Evolutionary conservation across 2,888 invertebrate genomes (phyloP).

Genomic region (Oeneis ivallda): DNA sequence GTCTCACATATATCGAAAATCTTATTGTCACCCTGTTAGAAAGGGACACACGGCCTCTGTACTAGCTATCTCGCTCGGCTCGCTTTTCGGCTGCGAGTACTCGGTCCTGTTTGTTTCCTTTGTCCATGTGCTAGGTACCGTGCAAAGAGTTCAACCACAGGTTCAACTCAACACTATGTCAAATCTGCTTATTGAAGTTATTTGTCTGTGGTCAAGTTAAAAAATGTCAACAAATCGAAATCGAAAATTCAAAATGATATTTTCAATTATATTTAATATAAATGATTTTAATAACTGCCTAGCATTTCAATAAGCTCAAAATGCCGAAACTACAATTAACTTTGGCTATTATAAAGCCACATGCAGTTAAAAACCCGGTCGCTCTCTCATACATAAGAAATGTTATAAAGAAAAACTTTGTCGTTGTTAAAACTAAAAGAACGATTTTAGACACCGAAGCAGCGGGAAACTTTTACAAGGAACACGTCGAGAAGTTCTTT

Average conservation of each 20-base stretch:
- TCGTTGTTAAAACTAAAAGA: constrained; percentile 86
- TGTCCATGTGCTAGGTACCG: too few species aligned
- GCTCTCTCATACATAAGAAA: constrained; percentile 86
- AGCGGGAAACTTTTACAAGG: constrained; percentile 89
- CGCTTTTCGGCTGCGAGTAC: too few species aligned
- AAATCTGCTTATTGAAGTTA: background rate
- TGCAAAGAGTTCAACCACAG: background rate
- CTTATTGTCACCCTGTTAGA: too few species aligned
- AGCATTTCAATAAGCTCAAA: background rate
- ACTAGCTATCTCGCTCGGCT: too few species aligned
- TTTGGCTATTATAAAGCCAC: constrained; percentile 93
- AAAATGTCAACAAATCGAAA: constrained; percentile 11
- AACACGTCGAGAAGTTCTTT: constrained; percentile 92
- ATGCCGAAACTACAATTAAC: constrained; percentile 86
- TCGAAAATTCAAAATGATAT: too few species aligned
- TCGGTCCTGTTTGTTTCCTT: too few species aligned
- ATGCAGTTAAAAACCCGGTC: constrained; percentile 88
- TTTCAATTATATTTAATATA: too few species aligned
- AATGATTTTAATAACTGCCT: background rate
- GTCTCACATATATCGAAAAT: too few species aligned
- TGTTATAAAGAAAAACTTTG: constrained; percentile 86
- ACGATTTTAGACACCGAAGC: constrained; percentile 82
- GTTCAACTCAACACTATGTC: background rate
- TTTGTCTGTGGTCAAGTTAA: background rate
- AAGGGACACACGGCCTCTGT: too few species aligned